Conservation (phyloP, 2,888 invertebrate genomes). For the Entomobrya proxima region DNA sequence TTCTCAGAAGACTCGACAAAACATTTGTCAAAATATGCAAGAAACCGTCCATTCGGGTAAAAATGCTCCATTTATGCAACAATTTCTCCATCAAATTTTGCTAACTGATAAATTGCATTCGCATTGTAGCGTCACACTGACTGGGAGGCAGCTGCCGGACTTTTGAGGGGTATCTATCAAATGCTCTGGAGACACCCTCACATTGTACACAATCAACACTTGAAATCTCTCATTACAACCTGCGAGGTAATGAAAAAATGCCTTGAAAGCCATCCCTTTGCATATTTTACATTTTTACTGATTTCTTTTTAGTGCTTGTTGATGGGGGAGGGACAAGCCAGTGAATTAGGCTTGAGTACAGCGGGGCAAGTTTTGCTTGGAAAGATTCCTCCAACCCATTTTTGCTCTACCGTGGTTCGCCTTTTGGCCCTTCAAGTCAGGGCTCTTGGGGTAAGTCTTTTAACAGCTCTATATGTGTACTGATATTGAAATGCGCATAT, state of each 20-base stretch:
- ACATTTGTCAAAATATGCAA: slow-evolving; percentile 98
- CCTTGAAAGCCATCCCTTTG: background rate
- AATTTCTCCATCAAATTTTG: no score
- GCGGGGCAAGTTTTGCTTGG: slow-evolving; percentile 92
- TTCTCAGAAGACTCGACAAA: slow-evolving; percentile 94
- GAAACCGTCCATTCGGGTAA: slow-evolving; percentile 91
- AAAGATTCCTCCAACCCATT: slow-evolving; percentile 94
- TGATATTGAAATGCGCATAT: background rate
- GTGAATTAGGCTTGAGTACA: slow-evolving; percentile 81
- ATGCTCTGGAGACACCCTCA: slow-evolving; percentile 95
- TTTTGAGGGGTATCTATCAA: slow-evolving; percentile 95
- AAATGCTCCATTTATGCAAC: no score
- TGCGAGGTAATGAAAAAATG: slow-evolving; percentile 84
- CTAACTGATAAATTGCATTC: slow-evolving; percentile 21
- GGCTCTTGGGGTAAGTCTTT: slow-evolving; percentile 87
- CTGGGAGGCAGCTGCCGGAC: slow-evolving; percentile 96
- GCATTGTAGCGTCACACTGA: slow-evolving; percentile 89
- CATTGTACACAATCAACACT: slow-evolving; percentile 94
- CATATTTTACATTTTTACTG: background rate
- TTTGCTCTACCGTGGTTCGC: slow-evolving; percentile 97
- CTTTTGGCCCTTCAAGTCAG: slow-evolving; percentile 96
- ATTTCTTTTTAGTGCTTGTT: slow-evolving; percentile 83
- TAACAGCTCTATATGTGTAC: background rate
- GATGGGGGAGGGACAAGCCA: slow-evolving; percentile 85
- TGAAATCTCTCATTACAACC: slow-evolving; percentile 90